A percentile compares a stretch with the other conserved stretches of the same genome.
Evolutionary conservation across 2,888 invertebrate species (phyloP).

Genomic region (Apotomis turbidana): DNA sequence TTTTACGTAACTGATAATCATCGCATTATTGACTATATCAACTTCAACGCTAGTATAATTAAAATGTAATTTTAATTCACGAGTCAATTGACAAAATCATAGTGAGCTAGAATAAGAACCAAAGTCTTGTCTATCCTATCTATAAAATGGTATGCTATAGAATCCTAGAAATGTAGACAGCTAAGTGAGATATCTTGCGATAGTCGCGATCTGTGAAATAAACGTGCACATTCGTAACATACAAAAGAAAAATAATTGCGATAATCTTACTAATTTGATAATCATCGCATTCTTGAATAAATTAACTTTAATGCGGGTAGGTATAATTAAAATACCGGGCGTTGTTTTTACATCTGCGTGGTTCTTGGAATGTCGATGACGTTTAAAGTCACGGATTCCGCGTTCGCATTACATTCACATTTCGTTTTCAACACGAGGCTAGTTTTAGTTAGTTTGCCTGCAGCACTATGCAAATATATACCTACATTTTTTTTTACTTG

Average conservation of each 20-base stretch:
- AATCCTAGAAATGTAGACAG: no score
- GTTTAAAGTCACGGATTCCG: conserved; percentile 22
- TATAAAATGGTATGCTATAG: no score
- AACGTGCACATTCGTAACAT: not conserved
- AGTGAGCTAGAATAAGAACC: no score
- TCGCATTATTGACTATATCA: no score
- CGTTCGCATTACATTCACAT: conserved; percentile 14
- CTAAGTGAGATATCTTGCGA: no score
- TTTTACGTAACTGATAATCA: no score
- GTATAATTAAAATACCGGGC: conserved; percentile 33
- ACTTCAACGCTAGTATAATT: no score
- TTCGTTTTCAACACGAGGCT: conserved; percentile 10
- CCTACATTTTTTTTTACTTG: no score
- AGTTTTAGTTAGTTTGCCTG: not conserved
- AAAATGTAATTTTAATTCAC: no score
- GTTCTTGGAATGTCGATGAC: conserved; percentile 17
- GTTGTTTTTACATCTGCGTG: conserved; percentile 31
- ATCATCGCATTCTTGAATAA: conserved; percentile 20
- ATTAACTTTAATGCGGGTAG: conserved; percentile 23
- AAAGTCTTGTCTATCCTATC: no score
- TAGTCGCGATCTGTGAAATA: no score
- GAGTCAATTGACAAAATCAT: no score
- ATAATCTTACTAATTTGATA: conserved; percentile 15
- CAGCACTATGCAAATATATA: not conserved
- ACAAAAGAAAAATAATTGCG: conserved; percentile 14